A percentile compares a stretch with the other conserved stretches of the same genome.
Conservation (phyloP, 1,140 invertebrate genomes). For the Aphelenchoides fujianensis region DNA sequence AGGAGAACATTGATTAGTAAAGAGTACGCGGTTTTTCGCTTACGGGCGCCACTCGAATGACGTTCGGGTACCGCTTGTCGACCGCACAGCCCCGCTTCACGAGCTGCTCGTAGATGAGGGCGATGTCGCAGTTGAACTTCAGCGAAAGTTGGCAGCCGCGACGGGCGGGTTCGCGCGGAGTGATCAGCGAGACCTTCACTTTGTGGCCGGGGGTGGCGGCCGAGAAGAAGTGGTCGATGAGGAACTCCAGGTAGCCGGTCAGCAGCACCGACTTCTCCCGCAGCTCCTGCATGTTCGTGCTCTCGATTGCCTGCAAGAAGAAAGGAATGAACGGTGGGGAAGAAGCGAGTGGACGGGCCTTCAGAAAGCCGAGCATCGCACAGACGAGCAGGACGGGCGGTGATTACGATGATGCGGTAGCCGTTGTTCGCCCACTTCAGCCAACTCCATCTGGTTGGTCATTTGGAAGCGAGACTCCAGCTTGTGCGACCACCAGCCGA, state of each 20-base stretch:
- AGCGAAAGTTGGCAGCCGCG: conserved; percentile 68
- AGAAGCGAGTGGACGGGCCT: conserved; percentile 32
- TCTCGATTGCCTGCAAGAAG: conserved; percentile 40
- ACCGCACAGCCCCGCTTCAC: conserved; percentile 66
- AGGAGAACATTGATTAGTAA: neutral
- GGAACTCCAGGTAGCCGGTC: conserved; percentile 68
- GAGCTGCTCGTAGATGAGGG: conserved; percentile 64
- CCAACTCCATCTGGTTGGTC: conserved; percentile 63
- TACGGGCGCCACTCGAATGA: conserved; percentile 66
- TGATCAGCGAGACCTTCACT: conserved; percentile 64
- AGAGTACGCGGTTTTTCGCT: neutral
- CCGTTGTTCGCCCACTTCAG: conserved; percentile 44
- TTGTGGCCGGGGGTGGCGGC: conserved; percentile 5
- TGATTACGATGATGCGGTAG: conserved; percentile 68
- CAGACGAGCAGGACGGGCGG: conserved; percentile 67
- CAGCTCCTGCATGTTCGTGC: conserved; percentile 65
- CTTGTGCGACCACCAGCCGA: conserved; percentile 67
- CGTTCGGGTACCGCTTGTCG: conserved; percentile 66
- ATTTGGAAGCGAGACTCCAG: conserved; percentile 65
- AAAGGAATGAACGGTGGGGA: no score
- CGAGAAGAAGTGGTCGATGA: conserved; percentile 57
- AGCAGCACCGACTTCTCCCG: conserved; percentile 66
- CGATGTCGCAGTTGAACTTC: conserved; percentile 63
- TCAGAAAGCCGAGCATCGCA: conserved; percentile 63
- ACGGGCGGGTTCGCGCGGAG: conserved; percentile 65